Evolutionary conservation across 2,888 invertebrate genomes (phyloP).

Genomic region (Elegia similella): DNA sequence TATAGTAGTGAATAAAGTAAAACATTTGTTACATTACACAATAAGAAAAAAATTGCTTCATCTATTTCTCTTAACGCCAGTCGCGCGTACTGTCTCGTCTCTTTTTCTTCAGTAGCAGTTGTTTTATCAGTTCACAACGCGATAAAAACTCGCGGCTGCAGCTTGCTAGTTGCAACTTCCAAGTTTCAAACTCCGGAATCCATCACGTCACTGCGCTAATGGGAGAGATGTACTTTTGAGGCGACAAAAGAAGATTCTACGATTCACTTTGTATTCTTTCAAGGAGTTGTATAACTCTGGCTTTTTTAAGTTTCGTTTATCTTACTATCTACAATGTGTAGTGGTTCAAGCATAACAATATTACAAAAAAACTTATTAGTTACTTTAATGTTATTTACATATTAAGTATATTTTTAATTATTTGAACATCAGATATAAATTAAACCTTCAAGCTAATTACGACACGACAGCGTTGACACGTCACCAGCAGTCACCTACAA

Average conservation of each 20-base stretch:
- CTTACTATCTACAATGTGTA: too few relatives aligned
- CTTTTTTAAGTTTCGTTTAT: too few relatives aligned
- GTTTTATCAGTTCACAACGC: conserved; percentile 16
- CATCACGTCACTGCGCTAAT: conserved; percentile 2
- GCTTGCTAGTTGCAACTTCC: conserved; percentile 7
- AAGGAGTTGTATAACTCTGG: too few relatives aligned
- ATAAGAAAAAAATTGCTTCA: too few relatives aligned
- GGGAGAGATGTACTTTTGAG: not conserved
- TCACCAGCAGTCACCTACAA: not conserved
- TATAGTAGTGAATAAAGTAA: too few relatives aligned
- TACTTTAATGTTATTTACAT: too few relatives aligned
- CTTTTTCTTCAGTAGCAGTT: not conserved
- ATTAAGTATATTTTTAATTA: too few relatives aligned
- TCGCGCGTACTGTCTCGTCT: not conserved
- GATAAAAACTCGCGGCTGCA: conserved; percentile 13
- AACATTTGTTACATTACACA: too few relatives aligned
- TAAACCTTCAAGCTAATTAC: not conserved
- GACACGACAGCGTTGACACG: not conserved
- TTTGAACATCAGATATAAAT: not conserved
- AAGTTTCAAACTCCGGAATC: conserved; percentile 1
- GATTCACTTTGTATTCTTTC: not conserved
- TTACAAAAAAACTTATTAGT: too few relatives aligned
- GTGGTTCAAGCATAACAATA: too few relatives aligned
- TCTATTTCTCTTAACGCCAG: too few relatives aligned
- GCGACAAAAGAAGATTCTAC: not conserved